phyloP scores from a whole-genome alignment of 2,113 vertebrate species.

The Psilopsiagon aymara region DNA sequence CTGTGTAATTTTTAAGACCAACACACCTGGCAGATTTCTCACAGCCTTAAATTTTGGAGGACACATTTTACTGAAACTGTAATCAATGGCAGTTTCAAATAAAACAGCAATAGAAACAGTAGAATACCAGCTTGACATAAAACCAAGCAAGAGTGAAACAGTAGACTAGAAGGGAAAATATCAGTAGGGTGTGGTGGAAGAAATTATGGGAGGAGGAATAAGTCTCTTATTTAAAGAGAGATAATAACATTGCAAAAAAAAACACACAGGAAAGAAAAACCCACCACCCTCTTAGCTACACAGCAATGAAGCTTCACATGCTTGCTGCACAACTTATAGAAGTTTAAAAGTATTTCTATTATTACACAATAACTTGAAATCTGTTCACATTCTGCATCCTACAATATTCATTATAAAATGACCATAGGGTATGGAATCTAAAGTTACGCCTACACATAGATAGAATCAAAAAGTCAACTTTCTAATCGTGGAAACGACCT shows the following conservation, averaged over 20 bases:
- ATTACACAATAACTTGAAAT: not conserved
- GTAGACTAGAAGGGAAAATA: not conserved
- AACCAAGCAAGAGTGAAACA: not conserved
- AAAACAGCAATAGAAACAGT: not conserved
- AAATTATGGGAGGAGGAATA: not conserved
- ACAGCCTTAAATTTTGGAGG: not conserved
- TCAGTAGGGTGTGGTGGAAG: not conserved
- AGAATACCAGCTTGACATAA: not conserved
- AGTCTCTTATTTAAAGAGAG: not conserved
- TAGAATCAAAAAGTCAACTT: not conserved
- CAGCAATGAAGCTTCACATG: not conserved
- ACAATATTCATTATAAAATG: not conserved
- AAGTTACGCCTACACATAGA: too few relatives aligned
- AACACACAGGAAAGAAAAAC: not conserved
- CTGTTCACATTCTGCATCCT: not conserved
- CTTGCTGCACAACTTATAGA: not conserved
- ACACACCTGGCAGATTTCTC: not conserved
- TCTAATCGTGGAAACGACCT: not conserved
- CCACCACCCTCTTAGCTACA: not conserved
- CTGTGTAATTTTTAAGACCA: constrained; percentile 23
- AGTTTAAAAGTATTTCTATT: not conserved
- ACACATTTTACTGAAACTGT: not conserved
- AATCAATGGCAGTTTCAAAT: not conserved
- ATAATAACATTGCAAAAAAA: not conserved
- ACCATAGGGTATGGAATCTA: not conserved